These are phyloP conservation scores for Creontiades dilutus DNA, from an alignment of 2,888 invertebrate genomes.

Conservation along the genomic window DNA sequence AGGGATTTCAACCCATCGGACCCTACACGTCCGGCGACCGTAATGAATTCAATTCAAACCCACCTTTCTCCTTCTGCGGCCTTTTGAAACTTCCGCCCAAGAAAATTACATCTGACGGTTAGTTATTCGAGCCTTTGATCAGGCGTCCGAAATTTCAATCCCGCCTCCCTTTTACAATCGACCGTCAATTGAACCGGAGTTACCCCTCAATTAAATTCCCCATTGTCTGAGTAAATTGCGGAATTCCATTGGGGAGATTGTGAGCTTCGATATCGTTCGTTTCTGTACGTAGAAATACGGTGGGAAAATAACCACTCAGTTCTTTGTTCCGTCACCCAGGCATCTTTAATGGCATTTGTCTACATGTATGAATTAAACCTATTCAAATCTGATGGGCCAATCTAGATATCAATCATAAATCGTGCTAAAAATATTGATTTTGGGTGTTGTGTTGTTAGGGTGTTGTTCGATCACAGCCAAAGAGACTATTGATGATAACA, in stretches of 20 bases:
- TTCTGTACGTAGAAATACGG: too few relatives aligned
- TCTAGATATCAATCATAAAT: too few relatives aligned
- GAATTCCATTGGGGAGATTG: not conserved
- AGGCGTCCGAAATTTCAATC: conserved; percentile 10
- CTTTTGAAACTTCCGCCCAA: not conserved
- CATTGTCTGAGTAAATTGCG: not conserved
- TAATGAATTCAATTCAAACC: conserved; percentile 28
- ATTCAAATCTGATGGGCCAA: too few relatives aligned
- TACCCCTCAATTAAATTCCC: conserved; percentile 10
- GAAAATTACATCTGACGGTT: conserved; percentile 21
- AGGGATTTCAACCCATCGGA: not conserved
- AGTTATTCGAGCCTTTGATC: conserved; percentile 34
- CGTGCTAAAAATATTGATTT: too few relatives aligned
- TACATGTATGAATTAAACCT: too few relatives aligned
- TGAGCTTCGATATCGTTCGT: too few relatives aligned
- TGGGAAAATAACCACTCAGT: too few relatives aligned
- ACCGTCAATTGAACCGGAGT: not conserved
- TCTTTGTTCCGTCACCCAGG: too few relatives aligned
- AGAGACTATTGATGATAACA: too few relatives aligned
- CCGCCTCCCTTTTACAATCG: not conserved
- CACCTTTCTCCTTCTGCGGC: not conserved
- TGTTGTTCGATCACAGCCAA: too few relatives aligned
- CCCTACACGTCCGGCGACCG: not conserved
- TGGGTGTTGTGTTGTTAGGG: too few relatives aligned
- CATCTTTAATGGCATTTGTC: too few relatives aligned